Conservation (phyloP, 2,888 invertebrate species). For the Disparrhopalites patrizii region DNA sequence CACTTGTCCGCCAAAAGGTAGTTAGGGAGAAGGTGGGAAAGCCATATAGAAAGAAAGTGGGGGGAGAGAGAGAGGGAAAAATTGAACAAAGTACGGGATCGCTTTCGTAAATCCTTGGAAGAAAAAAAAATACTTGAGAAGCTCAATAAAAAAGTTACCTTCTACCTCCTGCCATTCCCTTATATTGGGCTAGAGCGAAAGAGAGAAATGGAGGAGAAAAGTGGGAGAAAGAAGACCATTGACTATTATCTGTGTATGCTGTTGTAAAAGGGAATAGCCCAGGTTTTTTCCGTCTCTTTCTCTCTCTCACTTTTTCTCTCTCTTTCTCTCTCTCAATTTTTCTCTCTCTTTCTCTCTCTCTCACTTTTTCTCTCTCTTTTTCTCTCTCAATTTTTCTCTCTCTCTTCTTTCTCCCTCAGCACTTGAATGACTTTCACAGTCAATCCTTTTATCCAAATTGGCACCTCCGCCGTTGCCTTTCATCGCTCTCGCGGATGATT, state of each 20-base stretch:
- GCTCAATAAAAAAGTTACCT: too few species aligned
- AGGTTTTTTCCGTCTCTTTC: constrained; percentile 12
- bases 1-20: background rate
- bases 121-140: too few species aligned
- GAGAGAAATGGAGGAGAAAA: background rate
- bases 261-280: constrained; percentile 22
- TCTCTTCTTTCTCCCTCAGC: too few species aligned
- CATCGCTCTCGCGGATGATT: constrained; percentile 41
- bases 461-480: constrained; percentile 46
- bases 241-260: constrained; percentile 6
- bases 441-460: constrained; percentile 49
- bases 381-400: too few species aligned
- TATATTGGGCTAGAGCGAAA: background rate
- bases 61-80: background rate
- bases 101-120: too few species aligned
- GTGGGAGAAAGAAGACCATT: constrained; percentile 6
- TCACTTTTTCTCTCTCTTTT: too few species aligned
- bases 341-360: background rate
- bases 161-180: background rate
- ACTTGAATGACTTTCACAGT: constrained; percentile 19
- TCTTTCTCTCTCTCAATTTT: too few species aligned
- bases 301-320: background rate
- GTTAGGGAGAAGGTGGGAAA: too few species aligned
- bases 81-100: background rate
- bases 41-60: background rate